Evolutionary conservation across 23 tunicate species (phyloP), one percentile per base, ranked within the genome.

Genomic region (Trididemnum miniatum): DNA sequence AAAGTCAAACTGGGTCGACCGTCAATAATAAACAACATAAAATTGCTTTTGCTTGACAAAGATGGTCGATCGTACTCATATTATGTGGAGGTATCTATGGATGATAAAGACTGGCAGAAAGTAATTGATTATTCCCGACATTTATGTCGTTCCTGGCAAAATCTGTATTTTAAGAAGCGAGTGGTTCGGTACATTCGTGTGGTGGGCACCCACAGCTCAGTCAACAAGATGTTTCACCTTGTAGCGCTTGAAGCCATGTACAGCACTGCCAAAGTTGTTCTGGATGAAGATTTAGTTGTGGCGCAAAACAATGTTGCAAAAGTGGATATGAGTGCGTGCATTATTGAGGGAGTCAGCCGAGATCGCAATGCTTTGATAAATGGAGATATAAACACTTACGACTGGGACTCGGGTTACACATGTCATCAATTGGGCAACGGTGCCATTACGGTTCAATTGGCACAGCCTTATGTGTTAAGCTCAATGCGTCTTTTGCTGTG

Each of bases 351-450:
- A n/a, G 98, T 95, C 26, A 89, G 95, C 34, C 59, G 95, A 33
- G 91, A 89, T 44, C 82, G 95, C 33, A 89, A 95, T 72, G 95
- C 98, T 22, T 73, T 95, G 31, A 90, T 95, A 31, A 89, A 89
- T 51, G 98, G 98, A 1, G 91, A 95, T 40, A 80, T 78, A 1
- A 59, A 44, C 32, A 89, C 65, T 25, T 95, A 89, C 54, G 98
- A 95, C 79, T 95, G 98, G 98, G 98, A 95, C 39, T 89, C 95
- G 1, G 98, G 98, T 2, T 95, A 95, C 87, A 95, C 98, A 4
- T 95, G 98, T 57, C 98, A 95, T 65, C 98, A 95, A 51, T 86
- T 95, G 31, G 95, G 92, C 2, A 82, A 76, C 31, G 98, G 98
- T 25, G 86, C 86, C 3, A 95, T 95, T 39, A 65, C 80, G 1